Base-by-base conservation (phyloP, 2,797 vertebrate genomes). In the Melanitta fusca region DNA sequence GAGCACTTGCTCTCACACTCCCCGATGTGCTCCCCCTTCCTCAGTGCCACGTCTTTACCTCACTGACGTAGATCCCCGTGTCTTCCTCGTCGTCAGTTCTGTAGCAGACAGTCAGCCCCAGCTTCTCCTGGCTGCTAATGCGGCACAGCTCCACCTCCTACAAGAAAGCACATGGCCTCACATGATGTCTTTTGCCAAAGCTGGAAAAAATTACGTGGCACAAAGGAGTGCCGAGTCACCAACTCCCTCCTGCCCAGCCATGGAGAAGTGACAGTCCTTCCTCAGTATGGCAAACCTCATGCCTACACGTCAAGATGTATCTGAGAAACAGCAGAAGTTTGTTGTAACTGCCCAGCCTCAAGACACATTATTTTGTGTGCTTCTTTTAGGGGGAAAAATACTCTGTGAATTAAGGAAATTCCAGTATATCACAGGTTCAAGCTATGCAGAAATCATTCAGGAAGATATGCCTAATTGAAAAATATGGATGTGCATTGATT, bases 81-180 rank as follows among this genome's bases (percentile, higher is more conserved):
- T 99, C 99, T 54, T 99, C 99, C 80, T 99, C 99, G 79, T 99
- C 99, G 77, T 99, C 99, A 0, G 99, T 99, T 96, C 99, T 98
- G 98, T 99, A 99, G 95, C 99, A 99, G 91, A 99, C 98, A 56
- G 99, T 99, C 93, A 99, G 97, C 5, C 99, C 99, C 90, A 99
- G 97, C 97, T 99, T 99, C 97, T 99, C 99, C 86, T 99, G 99
- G 97, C 98, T 99, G 98, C 96, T 98, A 96, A 99, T 72, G 56
- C 99, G 99, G 92, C 98, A 99, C 95, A 99, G 94, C 97, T 99
- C 99, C 80, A 99, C 99, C 96, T 99, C 99, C 99, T 99, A 62
- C 60, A 96, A 95, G 70, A 93, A 65, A 95, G 75, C 39, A 95
- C 24, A 85, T 13, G 43, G 32, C 58, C 5, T 90, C 11, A 7